phyloP scores from a whole-genome alignment of 2,888 invertebrate genomes.

The Drosophila vallismaia region DNA sequence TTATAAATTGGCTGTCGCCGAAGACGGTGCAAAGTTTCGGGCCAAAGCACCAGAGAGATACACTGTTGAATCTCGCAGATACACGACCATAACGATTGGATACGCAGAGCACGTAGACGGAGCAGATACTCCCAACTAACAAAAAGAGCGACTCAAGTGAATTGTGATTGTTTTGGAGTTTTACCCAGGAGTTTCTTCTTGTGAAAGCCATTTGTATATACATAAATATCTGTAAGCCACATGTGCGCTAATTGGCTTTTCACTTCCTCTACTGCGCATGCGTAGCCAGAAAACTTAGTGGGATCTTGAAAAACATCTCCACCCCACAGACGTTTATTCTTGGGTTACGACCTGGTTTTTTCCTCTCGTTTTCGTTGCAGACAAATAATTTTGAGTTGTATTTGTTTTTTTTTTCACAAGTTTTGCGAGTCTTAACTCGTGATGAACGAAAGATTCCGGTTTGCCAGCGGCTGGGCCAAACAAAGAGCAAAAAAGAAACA shows the following conservation, averaged over 20 bases:
- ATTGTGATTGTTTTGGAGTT: slow-evolving; percentile 24
- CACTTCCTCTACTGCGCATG: slow-evolving; percentile 43
- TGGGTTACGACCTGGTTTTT: slow-evolving; percentile 50
- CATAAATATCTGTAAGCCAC: background rate
- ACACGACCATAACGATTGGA: slow-evolving; percentile 1
- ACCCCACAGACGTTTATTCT: slow-evolving; percentile 28
- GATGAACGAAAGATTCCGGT: slow-evolving; percentile 65
- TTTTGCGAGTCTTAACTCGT: slow-evolving; percentile 39
- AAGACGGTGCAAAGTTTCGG: slow-evolving; percentile 41
- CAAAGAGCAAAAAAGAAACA: slow-evolving; percentile 21
- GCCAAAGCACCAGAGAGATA: slow-evolving; percentile 22
- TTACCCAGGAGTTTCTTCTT: slow-evolving; percentile 7
- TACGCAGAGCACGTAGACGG: slow-evolving; percentile 11
- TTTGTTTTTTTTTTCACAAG: slow-evolving; percentile 52
- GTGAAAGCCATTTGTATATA: slow-evolving; percentile 4
- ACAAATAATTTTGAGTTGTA: slow-evolving; percentile 18
- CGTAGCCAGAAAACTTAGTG: slow-evolving; percentile 15
- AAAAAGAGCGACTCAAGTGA: slow-evolving; percentile 9
- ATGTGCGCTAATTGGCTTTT: slow-evolving; percentile 31
- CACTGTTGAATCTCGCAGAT: slow-evolving; percentile 29
- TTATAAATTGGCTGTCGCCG: slow-evolving; percentile 56
- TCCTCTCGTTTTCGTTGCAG: slow-evolving; percentile 55
- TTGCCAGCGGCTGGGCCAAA: slow-evolving; percentile 40
- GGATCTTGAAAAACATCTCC: slow-evolving; percentile 18
- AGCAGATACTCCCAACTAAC: background rate